Evolutionary conservation across 1,140 invertebrate species (phyloP), one percentile per base, ranked within the genome.

Genomic region (Dendrolimus kikuchii): DNA sequence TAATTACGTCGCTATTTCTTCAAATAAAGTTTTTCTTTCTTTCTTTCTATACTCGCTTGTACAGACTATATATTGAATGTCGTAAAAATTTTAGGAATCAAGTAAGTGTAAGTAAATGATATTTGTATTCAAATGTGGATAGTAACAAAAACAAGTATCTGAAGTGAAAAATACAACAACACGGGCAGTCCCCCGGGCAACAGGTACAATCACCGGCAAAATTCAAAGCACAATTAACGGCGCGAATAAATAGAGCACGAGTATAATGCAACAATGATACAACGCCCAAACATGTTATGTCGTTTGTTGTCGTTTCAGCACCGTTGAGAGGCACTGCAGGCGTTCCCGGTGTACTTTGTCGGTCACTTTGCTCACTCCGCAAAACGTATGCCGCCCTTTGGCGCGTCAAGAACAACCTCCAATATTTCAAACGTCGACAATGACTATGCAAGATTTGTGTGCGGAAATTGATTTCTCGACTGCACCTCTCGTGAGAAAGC

Each of bases 391-490:
- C 62, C 70, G 69, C 66, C 63, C 62, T 72, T 71, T 71, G 68
- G 68, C 55, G 66, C 60, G 53, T 67, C 57, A 55, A 68, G 66
- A 62, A 66, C 59, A 59, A 76, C 68, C 64, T 67, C 46, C 67
- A 79, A 82, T 86, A 83, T 75, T 77, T 81, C 77, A 77, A 71
- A 71, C 51, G 53, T 57, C 70, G 69, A 86, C 82, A 86, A 86
- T 84, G 77, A 82, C 79, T 55, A 46, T 41, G 72, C 68, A 65
- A 73, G 73, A 80, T 83, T 84, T 82, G 82, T 86, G 76, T 86
- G 77, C 82, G 82, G 82, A 86, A 86, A 86, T 85, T 77, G 77
- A 78, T 81, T 84, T 86, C 83, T 84, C 82, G 82, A 77, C 59
- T 69, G 46, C 57, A 43, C 59, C 45, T 51, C 57, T 44, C 79